Evolutionary conservation across 2,888 invertebrate genomes (phyloP).

Genomic region (Xanthostigma xanthostigma): DNA sequence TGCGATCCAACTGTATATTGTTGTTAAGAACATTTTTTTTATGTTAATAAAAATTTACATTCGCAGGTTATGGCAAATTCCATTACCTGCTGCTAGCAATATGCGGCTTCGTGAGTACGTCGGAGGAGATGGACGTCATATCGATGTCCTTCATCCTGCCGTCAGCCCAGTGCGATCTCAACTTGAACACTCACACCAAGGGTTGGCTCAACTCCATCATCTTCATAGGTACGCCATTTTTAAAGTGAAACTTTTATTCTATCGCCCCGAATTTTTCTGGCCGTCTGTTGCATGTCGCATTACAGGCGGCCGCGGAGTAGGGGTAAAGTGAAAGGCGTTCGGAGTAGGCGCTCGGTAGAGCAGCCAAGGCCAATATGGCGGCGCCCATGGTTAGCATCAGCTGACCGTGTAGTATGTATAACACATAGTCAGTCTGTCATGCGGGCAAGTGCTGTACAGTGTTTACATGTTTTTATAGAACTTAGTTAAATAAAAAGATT

Average conservation of each 20-base stretch:
- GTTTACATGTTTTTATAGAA: no score
- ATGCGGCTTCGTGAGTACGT: slow-evolving; percentile 87
- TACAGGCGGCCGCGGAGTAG: no score
- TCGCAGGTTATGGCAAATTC: slow-evolving; percentile 69
- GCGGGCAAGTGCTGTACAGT: no score
- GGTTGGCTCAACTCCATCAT: slow-evolving; percentile 54
- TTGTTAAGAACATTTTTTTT: background rate
- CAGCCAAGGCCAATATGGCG: no score
- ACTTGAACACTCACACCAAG: slow-evolving; percentile 72
- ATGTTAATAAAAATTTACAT: slow-evolving; percentile 1
- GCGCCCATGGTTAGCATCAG: no score
- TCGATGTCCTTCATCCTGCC: slow-evolving; percentile 90
- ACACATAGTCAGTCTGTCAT: no score
- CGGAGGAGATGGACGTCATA: slow-evolving; percentile 92
- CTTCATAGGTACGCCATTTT: slow-evolving; percentile 33
- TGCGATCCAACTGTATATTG: background rate
- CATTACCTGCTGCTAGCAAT: slow-evolving; percentile 79
- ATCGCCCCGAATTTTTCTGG: no score
- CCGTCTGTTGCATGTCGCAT: no score
- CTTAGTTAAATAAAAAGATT: no score
- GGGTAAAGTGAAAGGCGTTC: no score
- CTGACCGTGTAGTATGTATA: no score
- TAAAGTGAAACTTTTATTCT: background rate
- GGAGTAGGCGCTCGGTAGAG: no score
- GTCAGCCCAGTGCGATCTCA: slow-evolving; percentile 82